Percentiles rank a stretch among this genome's conserved stretches.
These are phyloP conservation scores for Gopherus flavomarginatus DNA, from an alignment of 2,113 vertebrate species.

Conservation along the genomic window DNA sequence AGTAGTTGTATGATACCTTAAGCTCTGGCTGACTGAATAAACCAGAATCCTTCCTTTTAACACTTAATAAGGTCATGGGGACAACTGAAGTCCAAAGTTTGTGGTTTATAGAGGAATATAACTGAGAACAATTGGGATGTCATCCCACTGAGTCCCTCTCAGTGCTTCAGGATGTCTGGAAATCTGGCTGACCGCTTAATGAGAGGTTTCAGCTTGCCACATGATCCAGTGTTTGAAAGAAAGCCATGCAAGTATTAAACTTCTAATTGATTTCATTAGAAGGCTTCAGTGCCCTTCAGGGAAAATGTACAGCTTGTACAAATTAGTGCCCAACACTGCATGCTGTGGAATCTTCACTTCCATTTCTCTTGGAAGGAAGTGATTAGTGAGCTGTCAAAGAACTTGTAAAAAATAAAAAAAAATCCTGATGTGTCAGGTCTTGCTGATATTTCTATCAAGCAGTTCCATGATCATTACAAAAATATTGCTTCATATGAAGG, in stretches of 20 bases:
- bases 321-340: not conserved
- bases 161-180: not conserved
- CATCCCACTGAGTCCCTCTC: not conserved
- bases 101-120: not conserved
- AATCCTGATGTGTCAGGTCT: not conserved
- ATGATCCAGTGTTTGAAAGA: not conserved
- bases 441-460: slow-evolving; percentile 20
- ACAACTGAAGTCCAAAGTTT: not conserved
- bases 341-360: slow-evolving; percentile 22
- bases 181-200: not conserved
- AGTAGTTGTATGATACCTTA: not conserved
- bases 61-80: not conserved
- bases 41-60: not conserved
- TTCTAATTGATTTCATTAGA: slow-evolving; percentile 27
- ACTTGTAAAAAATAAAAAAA: not conserved
- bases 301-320: not conserved
- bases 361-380: not conserved
- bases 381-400: slow-evolving; percentile 1
- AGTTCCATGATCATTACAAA: slow-evolving; percentile 19
- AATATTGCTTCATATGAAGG: not conserved
- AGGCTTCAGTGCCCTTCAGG: not conserved
- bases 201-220: not conserved
- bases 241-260: not conserved
- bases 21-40: not conserved
- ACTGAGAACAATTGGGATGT: not conserved